A percentile compares a stretch with the other conserved stretches of the same genome.
phyloP scores from a whole-genome alignment of 2,888 invertebrate genomes.

The Trachelus iudaicus region DNA sequence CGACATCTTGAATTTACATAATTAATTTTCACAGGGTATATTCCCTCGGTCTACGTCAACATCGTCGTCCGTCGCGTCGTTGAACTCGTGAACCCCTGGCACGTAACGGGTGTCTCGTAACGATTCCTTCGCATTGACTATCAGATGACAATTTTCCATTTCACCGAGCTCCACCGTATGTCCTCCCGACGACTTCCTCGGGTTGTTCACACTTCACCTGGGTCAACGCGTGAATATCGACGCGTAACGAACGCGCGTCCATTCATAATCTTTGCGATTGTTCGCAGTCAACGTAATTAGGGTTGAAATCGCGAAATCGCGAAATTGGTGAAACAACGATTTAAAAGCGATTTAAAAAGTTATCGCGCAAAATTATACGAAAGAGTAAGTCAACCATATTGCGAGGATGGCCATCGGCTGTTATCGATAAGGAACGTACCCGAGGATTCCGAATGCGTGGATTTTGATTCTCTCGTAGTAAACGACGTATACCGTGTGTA shows the following conservation, averaged over 20 bases:
- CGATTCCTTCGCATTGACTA: constrained; percentile 9
- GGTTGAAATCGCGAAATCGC: not conserved
- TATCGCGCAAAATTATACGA: not conserved
- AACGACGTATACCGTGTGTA: not conserved
- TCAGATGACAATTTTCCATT: constrained; percentile 39
- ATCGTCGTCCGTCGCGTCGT: not conserved
- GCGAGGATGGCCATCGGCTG: not conserved
- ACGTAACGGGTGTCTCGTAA: not conserved
- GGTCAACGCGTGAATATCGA: constrained; percentile 11
- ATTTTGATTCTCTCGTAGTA: not conserved
- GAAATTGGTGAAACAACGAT: not conserved
- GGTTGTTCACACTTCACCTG: constrained; percentile 48
- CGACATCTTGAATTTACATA: not conserved
- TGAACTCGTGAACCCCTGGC: not conserved
- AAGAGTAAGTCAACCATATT: not conserved
- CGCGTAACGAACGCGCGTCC: not conserved
- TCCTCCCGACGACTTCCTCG: constrained; percentile 26
- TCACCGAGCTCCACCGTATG: constrained; percentile 23
- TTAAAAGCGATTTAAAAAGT: no score
- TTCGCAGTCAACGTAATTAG: not conserved
- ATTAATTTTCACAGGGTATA: not conserved
- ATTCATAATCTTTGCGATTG: not conserved
- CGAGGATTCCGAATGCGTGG: not conserved
- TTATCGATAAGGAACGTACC: not conserved
- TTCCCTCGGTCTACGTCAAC: not conserved